Evolutionary conservation across 2,888 invertebrate species (phyloP).

Genomic region (Andrena trimmerana): DNA sequence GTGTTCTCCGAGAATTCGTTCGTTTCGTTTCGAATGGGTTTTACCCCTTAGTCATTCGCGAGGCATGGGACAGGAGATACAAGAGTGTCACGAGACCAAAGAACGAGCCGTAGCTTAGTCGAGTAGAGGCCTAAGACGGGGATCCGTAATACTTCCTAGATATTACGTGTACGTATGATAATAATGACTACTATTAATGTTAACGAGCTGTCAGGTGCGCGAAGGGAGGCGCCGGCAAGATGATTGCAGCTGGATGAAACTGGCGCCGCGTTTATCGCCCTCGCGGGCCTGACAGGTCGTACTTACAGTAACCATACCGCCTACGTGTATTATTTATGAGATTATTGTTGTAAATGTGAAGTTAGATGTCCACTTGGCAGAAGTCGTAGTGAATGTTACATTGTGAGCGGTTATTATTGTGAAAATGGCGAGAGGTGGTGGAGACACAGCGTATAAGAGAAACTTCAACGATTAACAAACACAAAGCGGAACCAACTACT

Average conservation of each 20-base stretch:
- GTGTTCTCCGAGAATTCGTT: not conserved
- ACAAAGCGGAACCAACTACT: slow-evolving; percentile 63
- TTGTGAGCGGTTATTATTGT: slow-evolving; percentile 41
- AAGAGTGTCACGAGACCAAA: slow-evolving; percentile 69
- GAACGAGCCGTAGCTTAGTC: slow-evolving; percentile 66
- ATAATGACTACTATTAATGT: slow-evolving; percentile 62
- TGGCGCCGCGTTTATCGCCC: slow-evolving; percentile 1
- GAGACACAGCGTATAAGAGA: not conserved
- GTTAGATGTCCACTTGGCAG: slow-evolving; percentile 62
- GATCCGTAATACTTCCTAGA: slow-evolving; percentile 71
- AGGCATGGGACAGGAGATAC: slow-evolving; percentile 19
- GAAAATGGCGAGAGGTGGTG: slow-evolving; percentile 9
- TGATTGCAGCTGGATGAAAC: slow-evolving; percentile 11
- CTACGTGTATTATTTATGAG: slow-evolving; percentile 75
- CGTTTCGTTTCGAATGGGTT: not conserved
- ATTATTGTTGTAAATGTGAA: slow-evolving; percentile 73
- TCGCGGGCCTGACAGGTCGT: slow-evolving; percentile 43
- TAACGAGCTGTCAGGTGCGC: slow-evolving; percentile 53
- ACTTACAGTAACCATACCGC: slow-evolving; percentile 57
- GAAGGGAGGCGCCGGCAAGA: slow-evolving; percentile 20
- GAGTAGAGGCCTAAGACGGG: slow-evolving; percentile 69
- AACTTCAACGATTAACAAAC: slow-evolving; percentile 4
- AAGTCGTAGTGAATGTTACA: slow-evolving; percentile 58
- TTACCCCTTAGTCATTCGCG: slow-evolving; percentile 14
- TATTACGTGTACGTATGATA: slow-evolving; percentile 72